Conservation (phyloP, 2,113 vertebrate genomes). For the Eudyptes chrysolophus region DNA sequence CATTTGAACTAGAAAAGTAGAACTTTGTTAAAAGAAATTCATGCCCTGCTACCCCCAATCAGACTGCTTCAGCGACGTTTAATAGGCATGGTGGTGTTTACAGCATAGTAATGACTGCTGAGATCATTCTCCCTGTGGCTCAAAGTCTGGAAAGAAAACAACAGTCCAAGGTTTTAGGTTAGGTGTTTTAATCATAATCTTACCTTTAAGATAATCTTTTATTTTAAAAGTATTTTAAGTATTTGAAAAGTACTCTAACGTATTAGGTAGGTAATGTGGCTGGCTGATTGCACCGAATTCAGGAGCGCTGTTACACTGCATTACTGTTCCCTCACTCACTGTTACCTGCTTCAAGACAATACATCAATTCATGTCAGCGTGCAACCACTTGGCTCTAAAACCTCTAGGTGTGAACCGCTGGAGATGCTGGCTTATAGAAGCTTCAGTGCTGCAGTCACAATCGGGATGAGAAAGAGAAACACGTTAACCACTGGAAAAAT, state of each 20-base stretch:
- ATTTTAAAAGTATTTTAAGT: background rate
- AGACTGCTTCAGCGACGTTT: rapidly evolving
- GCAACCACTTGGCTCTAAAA: background rate
- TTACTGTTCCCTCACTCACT: background rate
- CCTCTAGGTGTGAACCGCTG: rapidly evolving
- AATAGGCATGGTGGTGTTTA: background rate
- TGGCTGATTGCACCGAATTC: background rate
- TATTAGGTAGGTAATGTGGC: background rate
- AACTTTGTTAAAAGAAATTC: background rate
- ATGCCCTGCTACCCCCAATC: background rate
- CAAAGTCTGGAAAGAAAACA: background rate
- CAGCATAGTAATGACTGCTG: background rate
- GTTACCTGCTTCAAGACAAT: background rate
- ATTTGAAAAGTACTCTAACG: background rate
- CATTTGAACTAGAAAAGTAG: background rate
- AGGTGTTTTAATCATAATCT: background rate
- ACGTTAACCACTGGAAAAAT: background rate
- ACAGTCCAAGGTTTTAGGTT: background rate
- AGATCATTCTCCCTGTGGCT: background rate
- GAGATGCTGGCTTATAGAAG: background rate
- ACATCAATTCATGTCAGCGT: background rate
- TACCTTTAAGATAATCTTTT: background rate
- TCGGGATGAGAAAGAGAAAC: background rate
- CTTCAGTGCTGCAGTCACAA: background rate
- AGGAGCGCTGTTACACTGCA: background rate